phyloP scores from a whole-genome alignment of 2,113 vertebrate genomes.

The Cyprinodon tularosa region DNA sequence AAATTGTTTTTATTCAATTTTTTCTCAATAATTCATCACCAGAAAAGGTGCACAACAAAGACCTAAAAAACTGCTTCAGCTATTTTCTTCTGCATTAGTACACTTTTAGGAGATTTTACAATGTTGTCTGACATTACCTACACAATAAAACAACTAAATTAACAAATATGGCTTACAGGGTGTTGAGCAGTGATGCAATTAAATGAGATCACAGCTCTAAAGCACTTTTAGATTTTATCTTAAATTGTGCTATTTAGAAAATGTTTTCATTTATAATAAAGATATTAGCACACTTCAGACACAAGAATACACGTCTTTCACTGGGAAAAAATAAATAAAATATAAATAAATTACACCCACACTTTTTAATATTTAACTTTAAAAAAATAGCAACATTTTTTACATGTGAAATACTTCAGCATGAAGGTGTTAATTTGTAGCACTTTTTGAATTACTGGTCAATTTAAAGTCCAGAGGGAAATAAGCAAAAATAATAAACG shows the following conservation, averaged over 20 bases:
- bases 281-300: background rate
- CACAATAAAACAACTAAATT: slow-evolving; percentile 45
- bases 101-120: slow-evolving; percentile 13
- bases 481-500: too few species aligned
- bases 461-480: too few species aligned
- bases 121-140: slow-evolving; percentile 23
- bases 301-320: slow-evolving; percentile 4
- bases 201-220: slow-evolving; percentile 6
- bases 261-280: background rate
- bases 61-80: background rate
- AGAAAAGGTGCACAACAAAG: background rate
- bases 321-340: too few species aligned
- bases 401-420: too few species aligned
- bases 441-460: too few species aligned
- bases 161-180: slow-evolving; percentile 35
- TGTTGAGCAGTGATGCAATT: slow-evolving; percentile 3
- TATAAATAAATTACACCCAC: too few species aligned
- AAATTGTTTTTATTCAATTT: background rate
- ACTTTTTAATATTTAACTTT: too few species aligned
- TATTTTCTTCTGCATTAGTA: background rate
- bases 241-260: too few species aligned
- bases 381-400: too few species aligned
- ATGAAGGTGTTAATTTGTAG: too few species aligned
- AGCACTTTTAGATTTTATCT: too few species aligned
- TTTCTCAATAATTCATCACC: background rate